Evolutionary conservation across 37 sponge, comb jelly and placozoan genomes (phyloP).

Genomic region (Mnemiopsis leidyi): DNA sequence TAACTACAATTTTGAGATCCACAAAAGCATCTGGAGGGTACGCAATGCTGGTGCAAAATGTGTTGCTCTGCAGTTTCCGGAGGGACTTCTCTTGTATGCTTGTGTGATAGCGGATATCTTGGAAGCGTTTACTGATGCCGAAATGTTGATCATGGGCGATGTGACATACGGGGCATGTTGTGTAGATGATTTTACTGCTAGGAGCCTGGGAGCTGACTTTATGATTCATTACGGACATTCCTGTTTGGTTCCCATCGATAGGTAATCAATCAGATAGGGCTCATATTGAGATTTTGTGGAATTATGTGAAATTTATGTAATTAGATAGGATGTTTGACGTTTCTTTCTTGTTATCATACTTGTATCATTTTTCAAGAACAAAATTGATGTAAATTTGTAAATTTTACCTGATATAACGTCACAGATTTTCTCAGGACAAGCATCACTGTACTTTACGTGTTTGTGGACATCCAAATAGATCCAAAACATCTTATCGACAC

Average conservation of each 20-base stretch:
- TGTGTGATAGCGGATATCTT: slow-evolving; percentile 85
- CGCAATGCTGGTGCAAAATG: slow-evolving; percentile 69
- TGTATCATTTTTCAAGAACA: too few relatives aligned
- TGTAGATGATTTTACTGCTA: slow-evolving; percentile 94
- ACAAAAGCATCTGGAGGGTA: slow-evolving; percentile 89
- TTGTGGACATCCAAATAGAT: slow-evolving; percentile 95
- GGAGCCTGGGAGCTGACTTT: slow-evolving; percentile 83
- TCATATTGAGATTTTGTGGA: too few relatives aligned
- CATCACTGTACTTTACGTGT: slow-evolving; percentile 89
- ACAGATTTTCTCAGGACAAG: slow-evolving; percentile 67
- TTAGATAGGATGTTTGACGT: background rate
- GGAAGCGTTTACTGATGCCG: slow-evolving; percentile 78
- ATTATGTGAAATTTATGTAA: background rate
- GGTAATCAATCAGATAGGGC: too few relatives aligned
- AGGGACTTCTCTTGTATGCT: slow-evolving; percentile 87
- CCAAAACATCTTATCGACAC: slow-evolving; percentile 80
- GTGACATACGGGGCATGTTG: slow-evolving; percentile 97
- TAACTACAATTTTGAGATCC: slow-evolving; percentile 96
- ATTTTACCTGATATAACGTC: too few relatives aligned
- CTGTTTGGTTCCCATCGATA: slow-evolving; percentile 71
- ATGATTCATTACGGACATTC: slow-evolving; percentile 96
- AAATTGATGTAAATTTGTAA: too few relatives aligned
- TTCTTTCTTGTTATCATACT: background rate
- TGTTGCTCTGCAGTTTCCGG: slow-evolving; percentile 94
- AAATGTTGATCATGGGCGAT: slow-evolving; percentile 90